Evolutionary conservation across 2,113 vertebrate genomes (phyloP), one percentile per base, ranked within the genome.

Genomic region (Saccopteryx bilineata): DNA sequence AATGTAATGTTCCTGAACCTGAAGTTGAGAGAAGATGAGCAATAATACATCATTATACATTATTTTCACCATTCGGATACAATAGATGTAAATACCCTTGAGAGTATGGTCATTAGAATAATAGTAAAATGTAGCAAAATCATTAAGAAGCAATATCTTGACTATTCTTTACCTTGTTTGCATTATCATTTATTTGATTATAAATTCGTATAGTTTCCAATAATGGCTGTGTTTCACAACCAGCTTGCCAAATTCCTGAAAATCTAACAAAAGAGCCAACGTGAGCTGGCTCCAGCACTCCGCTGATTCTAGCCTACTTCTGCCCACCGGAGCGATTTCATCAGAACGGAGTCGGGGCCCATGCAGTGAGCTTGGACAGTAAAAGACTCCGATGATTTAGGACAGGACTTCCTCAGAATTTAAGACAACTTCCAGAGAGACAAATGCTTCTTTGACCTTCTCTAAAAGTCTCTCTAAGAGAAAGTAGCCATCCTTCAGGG

Each of bases 181-280:
- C 19, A 56, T 58, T 76, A 56, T 31, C 91, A 93, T 88, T 87
- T 33, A 65, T 76, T 83, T 48, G 26, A 84, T 94, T 65, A 31
- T 28, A 82, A 78, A 13, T 80, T 68, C 12, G 76, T 46, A 88
- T 66, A 31, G 60, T 58, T 87, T 90, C 78, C n/a, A 58, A 21
- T 7, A 92, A 90, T 54, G 19, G 4, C 26, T 95, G 5, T 81
- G 9, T 68, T 72, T 89, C 60, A 83, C 26, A 76, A 87, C 19
- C 8, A 76, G 24, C 84, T 92, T 8, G 39, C 19, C 63, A 75
- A 94, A 93, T 60, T 92, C 31, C 82, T 86, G 52, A 79, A 82
- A 90, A 81, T 63, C 11, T 93, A 66, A 58, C 33, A 79, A 87
- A 21, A 2, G 5, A 87, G 4, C 15, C 46, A 28, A 1, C 31